A percentile compares a stretch with the other conserved stretches of the same genome.
Evolutionary conservation across 2,888 invertebrate genomes (phyloP).

Genomic region (Micropterix aruncella): DNA sequence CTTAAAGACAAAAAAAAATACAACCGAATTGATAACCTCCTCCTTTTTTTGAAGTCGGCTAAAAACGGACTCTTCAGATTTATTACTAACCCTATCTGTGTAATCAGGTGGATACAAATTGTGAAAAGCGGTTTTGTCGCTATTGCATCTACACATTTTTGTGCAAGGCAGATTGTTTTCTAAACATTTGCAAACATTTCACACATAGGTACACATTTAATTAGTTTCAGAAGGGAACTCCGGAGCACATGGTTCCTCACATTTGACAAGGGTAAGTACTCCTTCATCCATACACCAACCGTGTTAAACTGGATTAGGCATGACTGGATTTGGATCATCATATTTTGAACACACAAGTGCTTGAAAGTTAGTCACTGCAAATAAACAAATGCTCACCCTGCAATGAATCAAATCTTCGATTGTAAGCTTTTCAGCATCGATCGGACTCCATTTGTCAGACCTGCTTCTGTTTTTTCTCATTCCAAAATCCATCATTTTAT

Average conservation of each 20-base stretch:
- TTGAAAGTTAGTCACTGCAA: neutral
- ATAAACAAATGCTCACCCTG: conserved; percentile 18
- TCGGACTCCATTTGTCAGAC: conserved; percentile 19
- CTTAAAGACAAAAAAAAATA: no score
- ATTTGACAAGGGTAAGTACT: neutral
- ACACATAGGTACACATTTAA: neutral
- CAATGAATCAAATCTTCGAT: conserved; percentile 22
- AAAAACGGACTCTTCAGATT: no score
- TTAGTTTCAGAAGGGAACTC: neutral
- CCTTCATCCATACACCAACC: neutral
- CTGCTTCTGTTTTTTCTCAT: conserved; percentile 23
- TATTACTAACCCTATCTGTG: no score
- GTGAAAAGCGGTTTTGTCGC: no score
- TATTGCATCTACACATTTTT: no score
- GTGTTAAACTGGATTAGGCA: no score
- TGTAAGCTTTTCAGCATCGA: conserved; percentile 14
- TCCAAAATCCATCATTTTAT: conserved; percentile 21
- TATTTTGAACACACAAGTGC: neutral
- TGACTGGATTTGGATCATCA: neutral
- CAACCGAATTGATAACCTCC: no score
- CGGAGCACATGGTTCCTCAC: neutral
- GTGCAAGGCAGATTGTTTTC: no score
- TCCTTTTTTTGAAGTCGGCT: no score
- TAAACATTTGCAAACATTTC: conserved; percentile 14
- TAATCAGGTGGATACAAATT: no score